Base-by-base conservation (phyloP, 1,140 invertebrate species). In the Dendroctonus valens region DNA sequence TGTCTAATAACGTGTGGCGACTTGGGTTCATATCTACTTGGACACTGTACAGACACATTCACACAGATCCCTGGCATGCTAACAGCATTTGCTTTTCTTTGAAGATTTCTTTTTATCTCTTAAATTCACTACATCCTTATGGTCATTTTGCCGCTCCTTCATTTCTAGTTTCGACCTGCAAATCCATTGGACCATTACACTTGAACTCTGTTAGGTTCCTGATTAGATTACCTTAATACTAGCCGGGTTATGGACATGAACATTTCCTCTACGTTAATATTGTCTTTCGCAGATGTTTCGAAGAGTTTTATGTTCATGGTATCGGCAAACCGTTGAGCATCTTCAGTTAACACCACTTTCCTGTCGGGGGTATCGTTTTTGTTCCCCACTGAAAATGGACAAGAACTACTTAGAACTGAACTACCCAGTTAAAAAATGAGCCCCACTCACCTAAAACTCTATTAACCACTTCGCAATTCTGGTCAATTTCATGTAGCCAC, bases 401-500 rank as follows among this genome's bases (percentile, higher is more conserved):
- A 52, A 52, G 11, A n/a, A 5, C 26, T 1, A 1, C 26, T 59
- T 15, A 57, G 7, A 4, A 41, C 8, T 59, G 11, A 15, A 38
- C 38, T 50, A 59, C 46, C 46, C 46, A 26, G 14, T 5, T 40
- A 12, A 0, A 15, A 14, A 9, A 55, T 9, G 37, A 39, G 37
- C n/a, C 3, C 41, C 26, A 78, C 80, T 83, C 80, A 94, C 93
- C 94, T 85, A 99, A 86, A 82, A 99, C 95, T 88, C 94, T 95
- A 84, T 98, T 98, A 60, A 99, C 97, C 76, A 96, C 91, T 85
- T 99, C 97, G 88, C 97, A 99, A 83, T 99, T 99, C 78, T 98
- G 93, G 77, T 99, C 96, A 73, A 99, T 99, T 85, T 99, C 97
- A 77, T 98, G 94, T 41, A 98, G 83, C 93, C 93, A 96, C 78